Evolutionary conservation across 2,888 invertebrate species (phyloP).

Genomic region (Apomyelois bistriatella): DNA sequence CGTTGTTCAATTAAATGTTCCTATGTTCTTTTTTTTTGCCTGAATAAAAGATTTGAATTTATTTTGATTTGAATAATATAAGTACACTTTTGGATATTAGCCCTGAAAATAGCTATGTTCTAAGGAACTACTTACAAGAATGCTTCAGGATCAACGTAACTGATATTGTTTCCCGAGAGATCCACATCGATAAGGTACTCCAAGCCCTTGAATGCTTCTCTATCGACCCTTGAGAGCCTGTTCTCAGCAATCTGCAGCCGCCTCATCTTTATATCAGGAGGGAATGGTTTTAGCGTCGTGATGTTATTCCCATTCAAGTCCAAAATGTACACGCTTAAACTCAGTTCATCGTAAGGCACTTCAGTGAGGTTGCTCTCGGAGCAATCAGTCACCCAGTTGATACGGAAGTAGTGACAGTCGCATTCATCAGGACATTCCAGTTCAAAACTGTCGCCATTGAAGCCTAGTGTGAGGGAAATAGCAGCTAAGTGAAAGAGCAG

Average conservation of each 20-base stretch:
- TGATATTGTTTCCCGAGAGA: conserved; percentile 83
- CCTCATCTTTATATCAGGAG: conserved; percentile 84
- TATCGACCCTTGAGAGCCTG: conserved; percentile 78
- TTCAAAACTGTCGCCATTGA: conserved; percentile 83
- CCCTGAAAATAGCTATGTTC: background rate
- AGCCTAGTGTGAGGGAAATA: conserved; percentile 46
- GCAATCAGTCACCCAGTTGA: conserved; percentile 89
- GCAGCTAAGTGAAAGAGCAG: conserved; percentile 47
- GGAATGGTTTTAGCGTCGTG: conserved; percentile 80
- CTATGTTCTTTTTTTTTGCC: too few relatives aligned
- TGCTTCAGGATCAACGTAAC: conserved; percentile 82
- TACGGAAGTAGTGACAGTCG: conserved; percentile 87
- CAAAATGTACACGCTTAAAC: conserved; percentile 84
- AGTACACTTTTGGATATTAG: background rate
- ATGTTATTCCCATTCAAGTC: conserved; percentile 86
- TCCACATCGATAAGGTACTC: conserved; percentile 85
- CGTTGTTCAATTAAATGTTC: too few relatives aligned
- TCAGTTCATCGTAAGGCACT: conserved; percentile 84
- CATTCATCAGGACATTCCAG: conserved; percentile 87
- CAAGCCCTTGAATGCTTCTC: conserved; percentile 82
- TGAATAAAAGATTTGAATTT: too few relatives aligned
- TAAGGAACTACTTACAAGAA: conserved; percentile 77
- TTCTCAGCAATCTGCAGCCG: conserved; percentile 86
- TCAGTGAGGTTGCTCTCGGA: conserved; percentile 86
- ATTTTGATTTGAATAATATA: too few relatives aligned